Evolutionary conservation across 2,888 invertebrate genomes (phyloP), one percentile per base, ranked within the genome.

Genomic region (Epicampocera succincta): DNA sequence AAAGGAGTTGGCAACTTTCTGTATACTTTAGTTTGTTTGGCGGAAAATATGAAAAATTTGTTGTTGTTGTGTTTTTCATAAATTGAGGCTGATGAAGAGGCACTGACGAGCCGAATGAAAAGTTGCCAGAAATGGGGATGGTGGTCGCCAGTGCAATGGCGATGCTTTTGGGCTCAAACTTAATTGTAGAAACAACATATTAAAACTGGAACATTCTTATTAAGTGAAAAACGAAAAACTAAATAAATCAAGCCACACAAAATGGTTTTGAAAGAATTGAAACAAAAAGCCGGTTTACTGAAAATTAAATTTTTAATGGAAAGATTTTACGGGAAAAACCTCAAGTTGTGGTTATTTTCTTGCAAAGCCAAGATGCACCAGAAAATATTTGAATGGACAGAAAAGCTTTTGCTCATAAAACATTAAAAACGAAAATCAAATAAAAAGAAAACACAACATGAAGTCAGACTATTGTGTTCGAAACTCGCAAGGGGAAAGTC

Each of bases 111-210:
- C n/a, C 33, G 9, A 5, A 8, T 42, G 1, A 19, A 42, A 33
- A 6, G 33, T 25, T 25, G 25, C 3, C 25, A 25, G 5, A 25
- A 3, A 44, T 33, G 40, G 8, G 46, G n/a, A 42, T 48, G 38
- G 15, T 25, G 72, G n/a, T 52, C 25, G 25, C 25, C 25, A 50
- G n/a, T 33, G 50, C 38, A 17, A 3, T 33, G 56, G 52, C 21
- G 44, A 58, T 69, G 77, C 82, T 82, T 44, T 71, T 56, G 63
- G 82, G 78, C 78, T 71, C 61, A 56, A 82, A 78, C 78, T 78
- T 78, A 82, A 82, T 82, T 82, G 54, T 72, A 40, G 40, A 46
- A 76, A 63, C 33, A 68, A 58, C 15, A 54, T 21, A 52, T 21
- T 33, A 54, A 76, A 68, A 68, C 61, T 68, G 76, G 60, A 76